Base-by-base conservation (phyloP, 2,797 vertebrate species). In the Nyctibius grandis region DNA sequence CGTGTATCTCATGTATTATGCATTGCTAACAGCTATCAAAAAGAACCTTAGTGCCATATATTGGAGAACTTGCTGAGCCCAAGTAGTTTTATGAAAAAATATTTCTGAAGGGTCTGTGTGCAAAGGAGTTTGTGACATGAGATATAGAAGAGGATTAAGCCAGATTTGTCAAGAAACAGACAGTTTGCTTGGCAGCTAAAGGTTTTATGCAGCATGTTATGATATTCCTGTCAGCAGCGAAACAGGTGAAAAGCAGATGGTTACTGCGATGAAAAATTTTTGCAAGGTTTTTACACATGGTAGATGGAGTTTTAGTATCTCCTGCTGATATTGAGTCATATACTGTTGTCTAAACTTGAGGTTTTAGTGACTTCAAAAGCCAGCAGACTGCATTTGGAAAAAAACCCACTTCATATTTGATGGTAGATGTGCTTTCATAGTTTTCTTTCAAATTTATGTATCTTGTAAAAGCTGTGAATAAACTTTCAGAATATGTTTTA, bases 161-260 rank as follows among this genome's bases (percentile, higher is more conserved):
- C 83, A 76, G 78, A 85, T 95, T 96, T 95, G 84, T 90, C 76
- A 94, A 96, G 92, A 96, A 91, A 77, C 69, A 92, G 84, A 89
- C 75, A 60, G 91, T 97, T 92, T 95, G 84, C 82, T 95, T 94
- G 77, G 83, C 91, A 95, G 90, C 29, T 92, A 80, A 85, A 89
- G 88, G 72, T 95, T 94, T 91, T 91, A 56, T 84, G 75, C 67
- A 85, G 70, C 59, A 47, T 91, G 90, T 93, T 96, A 82, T 5
- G n/a, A 79, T 87, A 90, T n/a, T 77, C 31, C 76, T 95, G 90
- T 96, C 96, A 95, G 70, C 67, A 79, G 57, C 0, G 1, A 81
- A 77, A 59, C 77, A 94, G 76, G 72, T 95, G 78, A 95, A 97
- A 95, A 89, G 79, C 92, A 96, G 94, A 95, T 95, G 74, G 86